Evolutionary conservation across 1,140 invertebrate species (phyloP).

Genomic region (Maniola jurtina): DNA sequence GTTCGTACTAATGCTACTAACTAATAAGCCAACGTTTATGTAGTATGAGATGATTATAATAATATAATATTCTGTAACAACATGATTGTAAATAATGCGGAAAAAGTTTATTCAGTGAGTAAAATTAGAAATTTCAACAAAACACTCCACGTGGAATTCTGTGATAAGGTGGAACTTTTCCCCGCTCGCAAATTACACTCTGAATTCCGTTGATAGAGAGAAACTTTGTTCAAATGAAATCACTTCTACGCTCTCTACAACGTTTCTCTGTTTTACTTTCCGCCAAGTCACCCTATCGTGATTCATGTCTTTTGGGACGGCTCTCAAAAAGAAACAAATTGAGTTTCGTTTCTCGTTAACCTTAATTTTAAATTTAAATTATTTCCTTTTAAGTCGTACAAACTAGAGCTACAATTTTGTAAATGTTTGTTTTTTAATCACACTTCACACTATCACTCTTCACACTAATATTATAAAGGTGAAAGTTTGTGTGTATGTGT

Average conservation of each 20-base stretch:
- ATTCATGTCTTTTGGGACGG: conserved; percentile 49
- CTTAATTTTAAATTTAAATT: conserved; percentile 42
- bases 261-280: conserved; percentile 67
- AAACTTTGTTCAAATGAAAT: conserved; percentile 74
- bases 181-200: conserved; percentile 74
- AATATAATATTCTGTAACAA: background rate
- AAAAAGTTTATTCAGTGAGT: conserved; percentile 43
- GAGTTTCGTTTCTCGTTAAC: conserved; percentile 42
- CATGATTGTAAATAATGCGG: conserved; percentile 24
- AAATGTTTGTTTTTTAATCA: background rate
- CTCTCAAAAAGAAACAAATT: conserved; percentile 45
- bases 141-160: conserved; percentile 74
- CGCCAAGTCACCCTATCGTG: conserved; percentile 54
- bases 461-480: no score
- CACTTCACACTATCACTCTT: no score
- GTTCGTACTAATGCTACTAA: no score
- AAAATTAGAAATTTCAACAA: conserved; percentile 68
- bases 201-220: conserved; percentile 76
- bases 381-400: conserved; percentile 15
- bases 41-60: no score
- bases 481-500: no score
- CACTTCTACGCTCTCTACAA: conserved; percentile 65
- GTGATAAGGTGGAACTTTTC: conserved; percentile 74
- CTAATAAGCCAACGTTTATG: no score
- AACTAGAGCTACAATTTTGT: background rate